Base-by-base conservation (phyloP, 2,888 invertebrate genomes). In the Thereva unica region DNA sequence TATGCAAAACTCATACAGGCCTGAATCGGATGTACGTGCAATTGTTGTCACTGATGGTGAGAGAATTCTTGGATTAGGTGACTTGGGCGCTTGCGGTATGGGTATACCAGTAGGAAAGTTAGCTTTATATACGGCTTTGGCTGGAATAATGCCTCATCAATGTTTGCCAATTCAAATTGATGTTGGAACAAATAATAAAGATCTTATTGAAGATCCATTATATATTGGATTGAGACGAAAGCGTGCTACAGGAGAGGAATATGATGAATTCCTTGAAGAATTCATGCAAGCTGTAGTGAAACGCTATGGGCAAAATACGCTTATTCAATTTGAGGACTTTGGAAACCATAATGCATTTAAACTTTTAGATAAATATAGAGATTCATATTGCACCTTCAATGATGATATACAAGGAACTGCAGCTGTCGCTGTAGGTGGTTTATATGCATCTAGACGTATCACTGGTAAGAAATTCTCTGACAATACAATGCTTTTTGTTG, bases 321-420 rank as follows among this genome's bases (percentile, higher is more conserved):
- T 94, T 34, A 88, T 89, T 57, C 87, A 96, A 87, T 97, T 96
- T 80, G 98, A 99, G 84, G 99, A 99, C 82, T 99, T 99, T 81
- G 98, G 94, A 47, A 93, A 97, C 75, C 87, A 90, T 75, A 98
- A 99, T 83, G 99, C 99, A n/a, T 97, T 96, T 82, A 87, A 93
- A 53, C 88, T 97, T 71, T 83, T 99, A 67, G 91, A 92, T 75
- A 95, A 92, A 81, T 99, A 97, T 82, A 86, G 95, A 68, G 83
- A 91, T 75, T 86, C 87, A 71, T 98, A 95, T 80, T 98, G 98
- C 81, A 97, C 97, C 34, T 99, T 99, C 82, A 99, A 99, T 81
- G 99, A 99, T 77, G 99, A 99, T 77, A 99, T 99, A 76, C 97
- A 98, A 82, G 96, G 97, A 72, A 96, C 97, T 0, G 98, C 98